These are phyloP conservation scores for Lepeophtheirus nordmannii DNA, from an alignment of 2,888 invertebrate genomes.

Conservation along the genomic window DNA sequence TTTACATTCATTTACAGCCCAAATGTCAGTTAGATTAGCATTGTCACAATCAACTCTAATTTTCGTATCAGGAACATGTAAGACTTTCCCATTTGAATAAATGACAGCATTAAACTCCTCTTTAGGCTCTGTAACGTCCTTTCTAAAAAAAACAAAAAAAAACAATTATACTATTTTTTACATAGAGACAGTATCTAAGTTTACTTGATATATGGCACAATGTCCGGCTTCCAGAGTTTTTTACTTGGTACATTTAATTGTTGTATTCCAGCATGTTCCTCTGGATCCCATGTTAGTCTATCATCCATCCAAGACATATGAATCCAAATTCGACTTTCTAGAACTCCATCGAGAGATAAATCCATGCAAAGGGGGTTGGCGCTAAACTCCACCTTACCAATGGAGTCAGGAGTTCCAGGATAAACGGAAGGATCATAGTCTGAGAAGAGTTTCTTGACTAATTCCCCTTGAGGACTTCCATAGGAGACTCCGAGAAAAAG, in stretches of 20 bases:
- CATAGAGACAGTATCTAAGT: not conserved
- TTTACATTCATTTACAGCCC: not conserved
- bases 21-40: not conserved
- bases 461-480: not conserved
- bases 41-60: not conserved
- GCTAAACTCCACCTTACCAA: not conserved
- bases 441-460: not conserved
- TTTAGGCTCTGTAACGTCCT: not conserved
- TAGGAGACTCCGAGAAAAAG: not conserved
- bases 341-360: not conserved
- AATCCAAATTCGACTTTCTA: not conserved
- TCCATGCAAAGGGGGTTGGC: constrained; percentile 1
- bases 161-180: not conserved
- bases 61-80: not conserved
- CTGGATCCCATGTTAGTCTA: not conserved
- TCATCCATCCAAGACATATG: constrained; percentile 4
- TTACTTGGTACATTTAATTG: not conserved
- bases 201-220: not conserved
- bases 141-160: too few species aligned
- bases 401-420: not conserved
- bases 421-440: not conserved
- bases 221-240: not conserved
- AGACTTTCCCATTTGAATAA: not conserved
- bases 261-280: not conserved
- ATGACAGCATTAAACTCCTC: not conserved